Percentiles rank a stretch among this genome's conserved stretches.
phyloP scores from a whole-genome alignment of 92 coral and sea anemone species.

The Epizoanthus scotinus region DNA sequence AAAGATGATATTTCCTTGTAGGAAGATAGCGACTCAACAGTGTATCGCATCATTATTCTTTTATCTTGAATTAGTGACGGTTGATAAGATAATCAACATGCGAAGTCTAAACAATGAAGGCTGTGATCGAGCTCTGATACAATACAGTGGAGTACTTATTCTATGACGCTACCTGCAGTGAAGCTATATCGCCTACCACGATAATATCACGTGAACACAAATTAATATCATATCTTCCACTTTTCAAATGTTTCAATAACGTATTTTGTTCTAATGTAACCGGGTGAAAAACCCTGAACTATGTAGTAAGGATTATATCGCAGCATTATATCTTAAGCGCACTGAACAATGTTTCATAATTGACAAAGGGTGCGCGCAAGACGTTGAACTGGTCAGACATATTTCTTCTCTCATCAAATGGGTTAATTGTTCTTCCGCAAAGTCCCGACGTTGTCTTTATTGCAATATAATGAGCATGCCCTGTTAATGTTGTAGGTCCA shows the following conservation, averaged over 20 bases:
- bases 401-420: not conserved
- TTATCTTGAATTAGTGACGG: not conserved
- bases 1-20: not conserved
- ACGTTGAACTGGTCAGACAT: not conserved
- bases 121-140: too few relatives aligned
- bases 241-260: not conserved
- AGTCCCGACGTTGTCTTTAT: not conserved
- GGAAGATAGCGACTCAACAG: not conserved
- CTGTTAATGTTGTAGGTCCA: not conserved
- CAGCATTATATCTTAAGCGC: too few relatives aligned
- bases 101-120: not conserved
- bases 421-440: not conserved
- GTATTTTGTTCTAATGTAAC: not conserved
- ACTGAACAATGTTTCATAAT: too few relatives aligned
- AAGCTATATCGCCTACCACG: not conserved
- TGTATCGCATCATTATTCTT: not conserved
- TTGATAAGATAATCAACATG: not conserved
- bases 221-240: not conserved
- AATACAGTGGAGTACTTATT: not conserved
- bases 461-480: constrained; percentile 30
- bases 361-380: too few relatives aligned
- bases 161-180: constrained; percentile 1
- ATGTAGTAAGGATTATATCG: too few relatives aligned
- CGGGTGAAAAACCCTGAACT: not conserved
- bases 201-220: constrained; percentile 6